Evolutionary conservation across 2,888 invertebrate genomes (phyloP).

Genomic region (Caenorhabditis zanzibari): DNA sequence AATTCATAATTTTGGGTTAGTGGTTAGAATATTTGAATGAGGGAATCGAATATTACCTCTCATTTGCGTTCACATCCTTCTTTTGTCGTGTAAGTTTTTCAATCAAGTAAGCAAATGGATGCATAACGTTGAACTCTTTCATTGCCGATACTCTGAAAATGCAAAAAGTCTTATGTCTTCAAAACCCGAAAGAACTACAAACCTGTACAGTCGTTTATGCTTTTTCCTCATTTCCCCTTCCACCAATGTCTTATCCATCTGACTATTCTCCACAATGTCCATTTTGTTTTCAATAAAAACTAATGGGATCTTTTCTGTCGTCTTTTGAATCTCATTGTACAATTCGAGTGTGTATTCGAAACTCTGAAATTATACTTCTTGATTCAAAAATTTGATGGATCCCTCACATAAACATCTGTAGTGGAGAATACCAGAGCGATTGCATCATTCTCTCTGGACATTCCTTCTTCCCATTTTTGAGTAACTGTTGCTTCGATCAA

Average conservation of each 20-base stretch:
- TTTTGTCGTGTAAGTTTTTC: constrained; percentile 66
- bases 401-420: constrained; percentile 58
- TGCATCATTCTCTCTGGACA: constrained; percentile 60
- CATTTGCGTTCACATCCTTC: constrained; percentile 62
- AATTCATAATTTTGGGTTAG: not conserved
- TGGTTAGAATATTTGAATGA: not conserved
- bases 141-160: constrained; percentile 65
- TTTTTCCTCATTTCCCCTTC: constrained; percentile 58
- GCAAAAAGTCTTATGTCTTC: not conserved
- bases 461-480: constrained; percentile 55
- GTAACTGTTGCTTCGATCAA: constrained; percentile 51
- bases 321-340: constrained; percentile 52
- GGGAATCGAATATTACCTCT: constrained; percentile 17
- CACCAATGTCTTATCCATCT: constrained; percentile 57
- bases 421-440: constrained; percentile 69
- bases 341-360: constrained; percentile 69
- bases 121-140: constrained; percentile 73
- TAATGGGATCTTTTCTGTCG: constrained; percentile 45
- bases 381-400: not conserved
- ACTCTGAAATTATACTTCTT: constrained; percentile 53
- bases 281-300: constrained; percentile 71
- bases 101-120: constrained; percentile 71
- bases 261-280: constrained; percentile 63
- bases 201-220: constrained; percentile 68
- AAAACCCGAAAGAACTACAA: not conserved